phyloP scores from a whole-genome alignment of 2,888 invertebrate species.

The Penaeus monodon region DNA sequence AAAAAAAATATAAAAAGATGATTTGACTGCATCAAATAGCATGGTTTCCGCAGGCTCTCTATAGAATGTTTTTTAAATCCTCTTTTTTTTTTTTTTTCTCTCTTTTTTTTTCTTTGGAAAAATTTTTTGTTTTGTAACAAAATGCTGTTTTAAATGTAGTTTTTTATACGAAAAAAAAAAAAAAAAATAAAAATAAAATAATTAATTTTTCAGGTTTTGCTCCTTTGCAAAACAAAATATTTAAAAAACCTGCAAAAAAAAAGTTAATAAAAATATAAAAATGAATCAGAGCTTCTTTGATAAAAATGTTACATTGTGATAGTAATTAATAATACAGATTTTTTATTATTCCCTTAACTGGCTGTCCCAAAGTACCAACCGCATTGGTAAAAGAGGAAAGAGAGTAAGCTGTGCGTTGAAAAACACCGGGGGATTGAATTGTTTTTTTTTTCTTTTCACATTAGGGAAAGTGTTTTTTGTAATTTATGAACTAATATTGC shows the following conservation, averaged over 20 bases:
- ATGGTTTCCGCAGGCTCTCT: constrained; percentile 17
- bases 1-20: no score
- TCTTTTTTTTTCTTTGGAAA: no score
- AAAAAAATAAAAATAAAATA: no score
- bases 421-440: neutral
- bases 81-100: neutral
- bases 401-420: neutral
- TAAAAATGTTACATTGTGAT: constrained; percentile 25
- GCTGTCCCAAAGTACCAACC: constrained; percentile 9
- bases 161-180: constrained; percentile 3
- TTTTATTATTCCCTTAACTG: neutral
- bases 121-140: constrained; percentile 16
- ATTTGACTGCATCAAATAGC: neutral
- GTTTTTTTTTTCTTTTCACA: no score
- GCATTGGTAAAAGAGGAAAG: neutral
- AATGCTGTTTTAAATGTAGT: constrained; percentile 22
- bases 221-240: neutral
- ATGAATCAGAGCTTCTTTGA: constrained; percentile 22
- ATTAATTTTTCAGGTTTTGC: constrained; percentile 15
- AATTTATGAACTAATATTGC: no score
- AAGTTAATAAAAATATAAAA: neutral
- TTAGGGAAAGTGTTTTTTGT: no score
- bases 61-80: constrained; percentile 6
- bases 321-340: constrained; percentile 26
- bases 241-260: no score